phyloP scores from a whole-genome alignment of 2,888 invertebrate genomes.

The Lingula anatina region DNA sequence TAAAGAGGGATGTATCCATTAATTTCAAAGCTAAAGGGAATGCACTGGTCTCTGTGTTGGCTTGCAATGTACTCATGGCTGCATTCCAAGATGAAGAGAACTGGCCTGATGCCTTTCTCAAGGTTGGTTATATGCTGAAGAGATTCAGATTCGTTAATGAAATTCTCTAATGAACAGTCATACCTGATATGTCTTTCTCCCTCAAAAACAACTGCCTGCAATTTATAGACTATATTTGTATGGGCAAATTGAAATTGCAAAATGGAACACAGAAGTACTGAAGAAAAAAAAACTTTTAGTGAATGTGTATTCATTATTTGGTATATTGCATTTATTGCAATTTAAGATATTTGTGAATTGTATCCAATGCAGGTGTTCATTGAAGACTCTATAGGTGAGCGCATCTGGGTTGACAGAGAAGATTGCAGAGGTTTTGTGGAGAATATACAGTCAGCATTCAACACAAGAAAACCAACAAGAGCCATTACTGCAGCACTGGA shows the following conservation, averaged over 20 bases:
- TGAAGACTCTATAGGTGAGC: conserved; percentile 89
- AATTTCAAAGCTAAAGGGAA: conserved; percentile 74
- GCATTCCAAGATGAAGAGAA: conserved; percentile 71
- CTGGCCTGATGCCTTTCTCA: conserved; percentile 90
- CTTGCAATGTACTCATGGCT: conserved; percentile 76
- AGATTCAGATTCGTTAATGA: too few species aligned
- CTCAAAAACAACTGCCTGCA: too few species aligned
- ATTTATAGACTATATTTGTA: too few species aligned
- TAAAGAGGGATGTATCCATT: conserved; percentile 66
- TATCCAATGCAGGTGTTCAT: conserved; percentile 71
- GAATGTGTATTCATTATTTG: too few species aligned
- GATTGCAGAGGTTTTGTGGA: conserved; percentile 88
- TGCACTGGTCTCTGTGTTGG: conserved; percentile 72
- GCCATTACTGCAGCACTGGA: conserved; percentile 42
- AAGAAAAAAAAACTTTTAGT: too few species aligned
- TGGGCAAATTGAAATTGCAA: too few species aligned
- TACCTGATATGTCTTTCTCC: too few species aligned
- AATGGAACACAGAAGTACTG: too few species aligned
- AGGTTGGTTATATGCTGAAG: conserved; percentile 62
- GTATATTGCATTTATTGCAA: too few species aligned
- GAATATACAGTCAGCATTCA: conserved; percentile 81
- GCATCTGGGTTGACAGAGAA: conserved; percentile 88
- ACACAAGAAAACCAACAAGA: conserved; percentile 69
- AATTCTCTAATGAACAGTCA: too few species aligned
- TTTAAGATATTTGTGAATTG: too few species aligned